Conservation (phyloP, 2,113 vertebrate genomes). For the Rhagologus leucostigma region DNA sequence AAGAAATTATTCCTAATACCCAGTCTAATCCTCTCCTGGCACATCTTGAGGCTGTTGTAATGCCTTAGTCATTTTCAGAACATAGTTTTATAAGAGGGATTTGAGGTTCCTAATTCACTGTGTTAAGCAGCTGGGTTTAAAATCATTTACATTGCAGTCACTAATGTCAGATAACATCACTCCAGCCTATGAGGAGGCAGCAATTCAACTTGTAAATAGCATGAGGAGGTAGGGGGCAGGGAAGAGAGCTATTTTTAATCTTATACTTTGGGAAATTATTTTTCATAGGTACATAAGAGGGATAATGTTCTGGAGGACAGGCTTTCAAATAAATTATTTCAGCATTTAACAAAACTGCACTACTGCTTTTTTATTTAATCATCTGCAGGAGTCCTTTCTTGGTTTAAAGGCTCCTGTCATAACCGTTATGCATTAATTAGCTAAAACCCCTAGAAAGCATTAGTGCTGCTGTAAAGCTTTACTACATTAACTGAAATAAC, state of each 20-base stretch:
- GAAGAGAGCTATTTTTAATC: not conserved
- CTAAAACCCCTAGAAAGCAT: not conserved
- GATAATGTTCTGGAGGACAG: not conserved
- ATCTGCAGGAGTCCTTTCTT: not conserved
- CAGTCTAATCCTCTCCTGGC: not conserved
- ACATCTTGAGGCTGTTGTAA: rapidly evolving
- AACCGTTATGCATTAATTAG: not conserved
- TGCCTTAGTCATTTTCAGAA: not conserved
- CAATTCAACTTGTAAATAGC: not conserved
- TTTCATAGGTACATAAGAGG: not conserved
- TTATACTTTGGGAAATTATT: not conserved
- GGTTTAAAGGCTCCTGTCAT: not conserved
- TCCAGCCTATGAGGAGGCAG: not conserved
- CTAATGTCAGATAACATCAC: not conserved
- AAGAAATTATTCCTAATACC: not conserved
- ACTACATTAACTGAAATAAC: not conserved
- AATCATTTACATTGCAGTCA: not conserved
- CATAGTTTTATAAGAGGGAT: not conserved
- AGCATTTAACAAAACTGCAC: not conserved
- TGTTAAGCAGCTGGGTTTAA: not conserved
- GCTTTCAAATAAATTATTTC: conserved; percentile 41
- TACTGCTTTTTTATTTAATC: not conserved
- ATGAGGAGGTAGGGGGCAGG: not conserved
- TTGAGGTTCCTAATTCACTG: not conserved
- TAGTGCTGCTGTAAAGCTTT: not conserved